Percentiles rank a stretch among this genome's conserved stretches.
Evolutionary conservation across 2,888 invertebrate species (phyloP).

Genomic region (Cinara cedri): DNA sequence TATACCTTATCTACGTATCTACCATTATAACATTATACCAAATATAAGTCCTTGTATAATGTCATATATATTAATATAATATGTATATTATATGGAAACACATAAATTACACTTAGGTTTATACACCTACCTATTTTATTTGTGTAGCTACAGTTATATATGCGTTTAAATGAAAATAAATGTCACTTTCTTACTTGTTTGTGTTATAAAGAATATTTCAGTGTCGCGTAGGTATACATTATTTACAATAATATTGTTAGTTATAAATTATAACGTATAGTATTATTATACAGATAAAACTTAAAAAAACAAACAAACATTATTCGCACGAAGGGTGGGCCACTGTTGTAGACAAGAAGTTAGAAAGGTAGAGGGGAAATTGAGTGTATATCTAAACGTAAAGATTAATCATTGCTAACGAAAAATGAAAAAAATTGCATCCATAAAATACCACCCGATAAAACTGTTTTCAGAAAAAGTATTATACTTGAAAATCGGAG

Average conservation of each 20-base stretch:
- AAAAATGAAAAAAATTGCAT: no score
- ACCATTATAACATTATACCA: no score
- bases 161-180: constrained; percentile 8
- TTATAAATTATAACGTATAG: neutral
- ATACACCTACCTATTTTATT: neutral
- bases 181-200: neutral
- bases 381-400: no score
- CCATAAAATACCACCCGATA: no score
- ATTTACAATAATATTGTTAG: neutral
- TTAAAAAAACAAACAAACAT: neutral
- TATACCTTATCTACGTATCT: no score
- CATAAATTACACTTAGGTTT: neutral
- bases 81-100: constrained; percentile 1
- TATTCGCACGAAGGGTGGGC: no score
- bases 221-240: neutral
- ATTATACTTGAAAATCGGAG: no score
- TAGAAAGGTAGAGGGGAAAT: no score
- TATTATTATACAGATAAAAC: neutral
- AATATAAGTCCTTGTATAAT: neutral
- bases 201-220: neutral
- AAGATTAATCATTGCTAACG: no score
- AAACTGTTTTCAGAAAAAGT: no score
- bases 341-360: no score
- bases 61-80: neutral
- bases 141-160: neutral